phyloP scores from a whole-genome alignment of 2,797 vertebrate genomes.

The Pipistrellus pipistrellus region DNA sequence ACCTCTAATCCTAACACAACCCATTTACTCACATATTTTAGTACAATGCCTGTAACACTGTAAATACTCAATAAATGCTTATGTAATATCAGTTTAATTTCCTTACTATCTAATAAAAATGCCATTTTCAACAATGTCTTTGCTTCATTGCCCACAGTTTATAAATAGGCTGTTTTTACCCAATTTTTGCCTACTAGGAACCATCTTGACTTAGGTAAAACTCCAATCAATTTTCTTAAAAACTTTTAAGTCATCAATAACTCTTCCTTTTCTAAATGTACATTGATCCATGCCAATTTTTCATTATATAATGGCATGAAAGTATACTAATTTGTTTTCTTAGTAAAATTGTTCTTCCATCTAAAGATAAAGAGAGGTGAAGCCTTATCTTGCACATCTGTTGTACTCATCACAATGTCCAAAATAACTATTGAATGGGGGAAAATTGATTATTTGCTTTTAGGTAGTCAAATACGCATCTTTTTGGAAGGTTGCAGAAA shows the following conservation, averaged over 20 bases:
- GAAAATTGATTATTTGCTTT: background rate
- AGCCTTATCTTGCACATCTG: background rate
- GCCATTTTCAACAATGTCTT: background rate
- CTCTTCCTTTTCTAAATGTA: background rate
- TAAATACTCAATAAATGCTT: background rate
- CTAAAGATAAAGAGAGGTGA: background rate
- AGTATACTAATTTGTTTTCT: background rate
- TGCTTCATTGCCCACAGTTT: background rate
- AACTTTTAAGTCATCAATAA: background rate
- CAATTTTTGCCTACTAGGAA: background rate
- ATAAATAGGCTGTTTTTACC: background rate
- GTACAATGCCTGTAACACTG: background rate
- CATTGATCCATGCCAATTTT: background rate
- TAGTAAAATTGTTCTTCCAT: background rate
- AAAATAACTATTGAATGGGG: background rate
- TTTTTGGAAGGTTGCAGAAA: background rate
- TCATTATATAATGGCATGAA: slow-evolving; percentile 20
- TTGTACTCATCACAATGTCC: background rate
- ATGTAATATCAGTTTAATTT: background rate
- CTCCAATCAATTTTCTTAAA: background rate
- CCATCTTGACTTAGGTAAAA: background rate
- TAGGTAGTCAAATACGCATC: background rate
- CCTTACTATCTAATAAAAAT: background rate
- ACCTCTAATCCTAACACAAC: background rate
- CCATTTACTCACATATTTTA: background rate